Evolutionary conservation across 1,140 invertebrate species (phyloP).

Genomic region (Parapsyche elsis): DNA sequence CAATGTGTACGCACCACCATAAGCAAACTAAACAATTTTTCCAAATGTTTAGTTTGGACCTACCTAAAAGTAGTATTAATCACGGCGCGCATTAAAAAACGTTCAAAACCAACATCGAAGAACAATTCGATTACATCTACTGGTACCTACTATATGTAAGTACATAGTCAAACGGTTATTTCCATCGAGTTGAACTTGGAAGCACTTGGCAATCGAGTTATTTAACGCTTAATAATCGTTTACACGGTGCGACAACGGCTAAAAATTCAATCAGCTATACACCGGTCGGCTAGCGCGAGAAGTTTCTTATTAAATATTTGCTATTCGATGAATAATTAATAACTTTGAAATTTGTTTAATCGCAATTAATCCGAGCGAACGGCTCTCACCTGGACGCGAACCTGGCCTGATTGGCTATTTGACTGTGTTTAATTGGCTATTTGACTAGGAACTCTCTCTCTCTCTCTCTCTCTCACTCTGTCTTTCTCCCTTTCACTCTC

Average conservation of each 20-base stretch:
- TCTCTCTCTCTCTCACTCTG: background rate
- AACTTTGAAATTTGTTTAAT: constrained; percentile 53
- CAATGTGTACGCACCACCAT: too few species aligned
- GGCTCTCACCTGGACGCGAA: constrained; percentile 43
- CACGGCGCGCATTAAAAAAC: too few species aligned
- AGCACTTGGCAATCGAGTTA: constrained; percentile 6
- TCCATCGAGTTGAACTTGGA: too few species aligned
- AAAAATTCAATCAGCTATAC: constrained; percentile 45
- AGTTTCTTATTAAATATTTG: constrained; percentile 51
- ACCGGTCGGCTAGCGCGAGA: constrained; percentile 11
- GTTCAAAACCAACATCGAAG: too few species aligned
- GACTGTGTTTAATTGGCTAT: constrained; percentile 54
- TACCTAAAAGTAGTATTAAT: too few species aligned
- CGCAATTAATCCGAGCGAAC: constrained; percentile 50
- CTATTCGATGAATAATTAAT: constrained; percentile 52
- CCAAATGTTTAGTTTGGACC: too few species aligned
- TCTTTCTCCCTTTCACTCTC: too few species aligned
- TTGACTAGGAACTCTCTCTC: constrained; percentile 33
- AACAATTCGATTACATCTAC: too few species aligned
- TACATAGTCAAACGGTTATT: too few species aligned
- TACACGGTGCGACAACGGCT: background rate
- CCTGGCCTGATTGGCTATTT: constrained; percentile 51
- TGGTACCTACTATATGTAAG: too few species aligned
- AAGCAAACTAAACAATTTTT: too few species aligned
- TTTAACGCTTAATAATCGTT: constrained; percentile 10